Conservation (phyloP, 1,140 invertebrate genomes). For the Listronotus oregonensis region DNA sequence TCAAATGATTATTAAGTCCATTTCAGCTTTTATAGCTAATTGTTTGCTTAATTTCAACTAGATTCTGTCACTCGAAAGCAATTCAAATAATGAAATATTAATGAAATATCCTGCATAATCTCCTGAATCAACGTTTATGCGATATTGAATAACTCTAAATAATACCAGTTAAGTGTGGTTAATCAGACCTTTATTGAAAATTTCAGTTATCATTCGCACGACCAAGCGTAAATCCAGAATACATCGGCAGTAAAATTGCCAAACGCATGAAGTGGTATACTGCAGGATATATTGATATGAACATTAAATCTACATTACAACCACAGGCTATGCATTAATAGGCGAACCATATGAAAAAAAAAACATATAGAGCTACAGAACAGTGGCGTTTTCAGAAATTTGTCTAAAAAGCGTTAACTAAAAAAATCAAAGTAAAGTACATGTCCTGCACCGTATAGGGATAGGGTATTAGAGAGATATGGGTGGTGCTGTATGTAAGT, state of each 20-base stretch:
- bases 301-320: conserved; percentile 20
- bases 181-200: conserved; percentile 28
- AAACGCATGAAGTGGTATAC: conserved; percentile 26
- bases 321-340: conserved; percentile 15
- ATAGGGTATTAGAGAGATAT: too few species aligned
- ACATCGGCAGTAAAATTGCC: conserved; percentile 31
- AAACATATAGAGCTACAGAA: too few species aligned
- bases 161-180: conserved; percentile 31
- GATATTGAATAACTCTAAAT: conserved; percentile 34
- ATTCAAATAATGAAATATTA: conserved; percentile 6
- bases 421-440: too few species aligned
- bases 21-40: too few species aligned
- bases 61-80: background rate
- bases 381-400: too few species aligned
- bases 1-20: too few species aligned
- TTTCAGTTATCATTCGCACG: conserved; percentile 31
- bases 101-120: conserved; percentile 18
- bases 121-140: conserved; percentile 27
- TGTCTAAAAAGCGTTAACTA: too few species aligned
- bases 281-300: conserved; percentile 24
- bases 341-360: background rate
- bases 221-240: conserved; percentile 26
- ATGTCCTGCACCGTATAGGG: too few species aligned
- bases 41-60: too few species aligned
- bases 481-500: too few species aligned